These are phyloP conservation scores for Macropodus opercularis DNA, from an alignment of 2,797 vertebrate species.

Conservation along the genomic window DNA sequence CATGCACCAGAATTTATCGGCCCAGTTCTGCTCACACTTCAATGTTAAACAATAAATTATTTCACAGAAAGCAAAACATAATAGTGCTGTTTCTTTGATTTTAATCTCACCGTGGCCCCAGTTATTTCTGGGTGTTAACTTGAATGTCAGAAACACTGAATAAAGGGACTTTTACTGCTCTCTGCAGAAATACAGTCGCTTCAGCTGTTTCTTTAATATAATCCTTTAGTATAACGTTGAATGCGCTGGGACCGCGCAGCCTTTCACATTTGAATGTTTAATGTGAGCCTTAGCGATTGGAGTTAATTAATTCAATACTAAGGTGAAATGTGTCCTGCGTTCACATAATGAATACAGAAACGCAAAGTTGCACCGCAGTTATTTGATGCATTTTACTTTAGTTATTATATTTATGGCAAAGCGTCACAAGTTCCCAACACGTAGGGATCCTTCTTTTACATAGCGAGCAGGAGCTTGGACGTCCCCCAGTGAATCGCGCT, in stretches of 20 bases:
- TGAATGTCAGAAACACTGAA: constrained; percentile 27
- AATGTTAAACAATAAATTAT: constrained; percentile 43
- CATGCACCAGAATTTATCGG: constrained; percentile 51
- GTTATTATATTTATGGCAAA: constrained; percentile 47
- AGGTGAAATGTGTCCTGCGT: constrained; percentile 23
- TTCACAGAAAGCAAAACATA: constrained; percentile 49
- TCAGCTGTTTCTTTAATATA: constrained; percentile 21
- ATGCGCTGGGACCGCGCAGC: constrained; percentile 7
- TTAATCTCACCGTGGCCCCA: constrained; percentile 25
- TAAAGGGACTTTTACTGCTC: constrained; percentile 21
- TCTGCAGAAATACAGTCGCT: constrained; percentile 20
- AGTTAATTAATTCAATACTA: constrained; percentile 30
- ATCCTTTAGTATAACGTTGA: constrained; percentile 9
- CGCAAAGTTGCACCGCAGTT: constrained; percentile 12
- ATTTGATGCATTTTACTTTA: constrained; percentile 35
- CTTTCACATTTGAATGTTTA: constrained; percentile 30
- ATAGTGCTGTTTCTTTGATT: constrained; percentile 41
- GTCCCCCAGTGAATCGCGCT: constrained; percentile 60
- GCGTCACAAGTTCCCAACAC: constrained; percentile 46
- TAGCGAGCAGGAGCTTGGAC: constrained; percentile 63
- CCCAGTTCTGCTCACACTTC: constrained; percentile 24
- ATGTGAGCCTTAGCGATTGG: constrained; percentile 1
- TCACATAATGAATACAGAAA: constrained; percentile 26
- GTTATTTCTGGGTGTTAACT: constrained; percentile 40
- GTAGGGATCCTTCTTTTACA: constrained; percentile 67